Base-by-base conservation (phyloP, 2,113 vertebrate genomes). In the Odobenus rosmarus region DNA sequence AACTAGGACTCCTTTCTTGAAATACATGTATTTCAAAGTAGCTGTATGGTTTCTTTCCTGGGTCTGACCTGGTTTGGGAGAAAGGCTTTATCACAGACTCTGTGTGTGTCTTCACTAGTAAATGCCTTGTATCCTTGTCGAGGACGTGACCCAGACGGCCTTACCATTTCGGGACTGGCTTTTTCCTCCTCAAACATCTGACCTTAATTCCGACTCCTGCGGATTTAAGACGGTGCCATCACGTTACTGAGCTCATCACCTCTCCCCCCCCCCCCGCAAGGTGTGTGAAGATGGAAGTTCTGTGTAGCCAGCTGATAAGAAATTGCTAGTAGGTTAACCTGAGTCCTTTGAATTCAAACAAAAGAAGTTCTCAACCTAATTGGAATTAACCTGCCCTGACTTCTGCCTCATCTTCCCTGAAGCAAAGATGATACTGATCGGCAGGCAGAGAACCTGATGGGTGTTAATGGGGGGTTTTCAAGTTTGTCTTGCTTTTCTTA, bases 401-500 rank as follows among this genome's bases (percentile, higher is more conserved):
- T 92, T 33, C 1, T n/a, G 55, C 46, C 91, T 98, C 72, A 94
- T 79, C 82, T 98, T 95, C 90, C 59, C 74, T 80, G 77, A 96
- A 97, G 53, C 33, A 12, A 42, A 18, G 81, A 39, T 10, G 67
- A 55, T 91, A 28, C 10, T 12, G 3, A 93, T 91, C 19, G 49
- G 77, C 39, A 85, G 11, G 90, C n/a, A 0, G 90, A 42, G 16
- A 81, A 21, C 53, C 86, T 95, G 93, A 95, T 31, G 55, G 31
- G 1, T 91, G 12, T 72, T 97, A 98, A 95, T 91, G 83, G 79
- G 64, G 83, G 64, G 15, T 90, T 96, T 97, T 97, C 77, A 90
- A 96, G 71, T 97, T 95, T 92, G 24, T 72, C 81, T 97, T 55
- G 69, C 97, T 98, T 95, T 96, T 97, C 96, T 98, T 94, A 98